A percentile compares a stretch with the other conserved stretches of the same genome.
Conservation (phyloP, 2,797 vertebrate species). For the Rallus crepitans region DNA sequence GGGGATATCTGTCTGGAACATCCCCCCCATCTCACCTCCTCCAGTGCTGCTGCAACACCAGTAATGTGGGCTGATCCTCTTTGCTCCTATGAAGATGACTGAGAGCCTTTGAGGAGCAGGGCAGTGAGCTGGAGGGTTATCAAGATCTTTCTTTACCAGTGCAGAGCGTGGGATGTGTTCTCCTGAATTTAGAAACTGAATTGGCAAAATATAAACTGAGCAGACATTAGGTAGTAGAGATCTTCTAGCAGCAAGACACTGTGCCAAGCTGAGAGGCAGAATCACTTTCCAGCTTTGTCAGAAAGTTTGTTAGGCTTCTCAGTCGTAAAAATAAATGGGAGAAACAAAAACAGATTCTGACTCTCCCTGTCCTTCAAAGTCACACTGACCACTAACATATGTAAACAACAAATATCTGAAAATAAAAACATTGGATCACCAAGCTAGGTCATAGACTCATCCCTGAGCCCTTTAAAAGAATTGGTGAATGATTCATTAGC, state of each 20-base stretch:
- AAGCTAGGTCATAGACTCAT: neutral
- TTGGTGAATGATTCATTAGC: conserved; percentile 5
- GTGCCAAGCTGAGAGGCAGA: neutral
- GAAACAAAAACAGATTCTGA: neutral
- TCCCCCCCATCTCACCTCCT: too few species aligned
- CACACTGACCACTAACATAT: neutral
- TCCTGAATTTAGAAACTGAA: neutral
- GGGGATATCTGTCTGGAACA: neutral
- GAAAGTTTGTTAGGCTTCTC: neutral
- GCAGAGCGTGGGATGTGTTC: neutral
- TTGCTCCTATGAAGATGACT: neutral
- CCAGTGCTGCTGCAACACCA: neutral
- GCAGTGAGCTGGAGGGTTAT: neutral
- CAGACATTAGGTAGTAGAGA: neutral
- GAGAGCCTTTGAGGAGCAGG: neutral
- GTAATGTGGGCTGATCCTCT: neutral
- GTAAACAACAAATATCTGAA: neutral
- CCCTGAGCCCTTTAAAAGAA: neutral
- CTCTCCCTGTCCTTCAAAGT: neutral
- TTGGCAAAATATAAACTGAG: neutral
- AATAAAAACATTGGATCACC: fast-evolving
- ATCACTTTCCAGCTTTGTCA: neutral
- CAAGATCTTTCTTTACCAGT: neutral
- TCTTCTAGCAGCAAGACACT: neutral
- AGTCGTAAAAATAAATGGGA: neutral